A percentile compares a stretch with the other conserved stretches of the same genome.
These are phyloP conservation scores for Pseudomugil tenellus DNA, from an alignment of 2,797 vertebrate genomes.

Conservation along the genomic window DNA sequence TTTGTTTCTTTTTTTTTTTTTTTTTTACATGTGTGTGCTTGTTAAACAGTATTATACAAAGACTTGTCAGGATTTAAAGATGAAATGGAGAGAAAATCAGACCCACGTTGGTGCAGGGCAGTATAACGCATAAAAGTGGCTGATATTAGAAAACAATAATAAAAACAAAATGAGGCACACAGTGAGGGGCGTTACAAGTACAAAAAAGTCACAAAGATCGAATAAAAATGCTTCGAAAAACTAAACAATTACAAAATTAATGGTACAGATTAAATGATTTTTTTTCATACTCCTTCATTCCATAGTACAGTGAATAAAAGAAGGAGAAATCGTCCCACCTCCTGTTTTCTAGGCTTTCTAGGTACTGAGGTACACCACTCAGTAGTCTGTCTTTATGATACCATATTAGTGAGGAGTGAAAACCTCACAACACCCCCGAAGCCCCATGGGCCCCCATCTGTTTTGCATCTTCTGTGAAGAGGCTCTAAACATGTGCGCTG, in stretches of 20 bases:
- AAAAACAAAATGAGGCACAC: background rate
- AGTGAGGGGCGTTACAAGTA: conserved; percentile 6
- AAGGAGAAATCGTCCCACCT: conserved; percentile 8
- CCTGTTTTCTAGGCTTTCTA: conserved; percentile 29
- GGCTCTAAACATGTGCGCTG: conserved; percentile 75
- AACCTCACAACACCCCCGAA: conserved; percentile 29
- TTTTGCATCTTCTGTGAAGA: conserved; percentile 65
- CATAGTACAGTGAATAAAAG: conserved; percentile 9
- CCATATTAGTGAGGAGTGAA: conserved; percentile 27
- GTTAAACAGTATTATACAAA: conserved; percentile 8
- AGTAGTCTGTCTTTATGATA: conserved; percentile 36
- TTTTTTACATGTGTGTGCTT: background rate
- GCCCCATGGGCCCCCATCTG: conserved; percentile 56
- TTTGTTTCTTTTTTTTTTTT: background rate
- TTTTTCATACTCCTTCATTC: conserved; percentile 23
- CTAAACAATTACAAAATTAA: background rate
- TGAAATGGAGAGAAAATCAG: conserved; percentile 2
- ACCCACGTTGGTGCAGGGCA: background rate
- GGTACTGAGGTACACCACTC: conserved; percentile 34
- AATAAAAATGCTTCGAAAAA: background rate
- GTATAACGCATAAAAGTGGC: conserved; percentile 23
- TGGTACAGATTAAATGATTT: background rate
- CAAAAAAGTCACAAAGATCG: conserved; percentile 21
- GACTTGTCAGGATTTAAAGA: background rate
- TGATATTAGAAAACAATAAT: conserved; percentile 40